Conservation (phyloP, 2,888 invertebrate genomes). For the Agrochola litura region DNA sequence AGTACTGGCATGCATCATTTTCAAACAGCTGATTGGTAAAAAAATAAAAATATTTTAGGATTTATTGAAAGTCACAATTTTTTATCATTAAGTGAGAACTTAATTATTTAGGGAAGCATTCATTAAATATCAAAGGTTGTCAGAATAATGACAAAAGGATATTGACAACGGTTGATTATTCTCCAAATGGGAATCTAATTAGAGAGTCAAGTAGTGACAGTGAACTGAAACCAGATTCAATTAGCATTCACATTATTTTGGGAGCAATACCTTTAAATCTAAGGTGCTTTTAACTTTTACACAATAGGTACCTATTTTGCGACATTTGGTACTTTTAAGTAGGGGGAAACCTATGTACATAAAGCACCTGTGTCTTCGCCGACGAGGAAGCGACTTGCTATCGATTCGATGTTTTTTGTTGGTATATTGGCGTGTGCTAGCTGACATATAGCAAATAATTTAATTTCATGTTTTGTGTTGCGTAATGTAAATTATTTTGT, state of each 20-base stretch:
- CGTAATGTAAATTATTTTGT: too few relatives aligned
- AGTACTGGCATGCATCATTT: neutral
- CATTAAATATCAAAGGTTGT: constrained; percentile 17
- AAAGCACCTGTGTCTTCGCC: too few relatives aligned
- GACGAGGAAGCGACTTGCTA: too few relatives aligned
- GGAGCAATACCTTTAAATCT: constrained; percentile 6
- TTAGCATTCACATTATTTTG: constrained; percentile 68
- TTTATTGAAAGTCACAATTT: neutral
- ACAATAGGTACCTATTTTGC: too few relatives aligned
- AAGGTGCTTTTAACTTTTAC: neutral
- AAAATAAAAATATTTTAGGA: neutral
- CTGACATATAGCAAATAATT: too few relatives aligned
- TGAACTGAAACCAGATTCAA: constrained; percentile 66
- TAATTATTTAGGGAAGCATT: neutral
- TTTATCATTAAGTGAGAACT: neutral
- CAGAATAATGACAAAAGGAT: constrained; percentile 32
- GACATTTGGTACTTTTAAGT: too few relatives aligned
- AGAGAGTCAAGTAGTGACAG: constrained; percentile 69
- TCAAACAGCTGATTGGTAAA: neutral
- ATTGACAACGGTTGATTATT: constrained; percentile 42
- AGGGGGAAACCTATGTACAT: too few relatives aligned
- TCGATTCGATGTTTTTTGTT: too few relatives aligned
- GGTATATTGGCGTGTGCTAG: too few relatives aligned
- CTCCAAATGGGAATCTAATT: constrained; percentile 65
- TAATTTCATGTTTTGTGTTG: too few relatives aligned